Percentiles rank a stretch among this genome's conserved stretches.
These are phyloP conservation scores for Lophius piscatorius DNA, from an alignment of 2,113 vertebrate genomes.

Conservation along the genomic window DNA sequence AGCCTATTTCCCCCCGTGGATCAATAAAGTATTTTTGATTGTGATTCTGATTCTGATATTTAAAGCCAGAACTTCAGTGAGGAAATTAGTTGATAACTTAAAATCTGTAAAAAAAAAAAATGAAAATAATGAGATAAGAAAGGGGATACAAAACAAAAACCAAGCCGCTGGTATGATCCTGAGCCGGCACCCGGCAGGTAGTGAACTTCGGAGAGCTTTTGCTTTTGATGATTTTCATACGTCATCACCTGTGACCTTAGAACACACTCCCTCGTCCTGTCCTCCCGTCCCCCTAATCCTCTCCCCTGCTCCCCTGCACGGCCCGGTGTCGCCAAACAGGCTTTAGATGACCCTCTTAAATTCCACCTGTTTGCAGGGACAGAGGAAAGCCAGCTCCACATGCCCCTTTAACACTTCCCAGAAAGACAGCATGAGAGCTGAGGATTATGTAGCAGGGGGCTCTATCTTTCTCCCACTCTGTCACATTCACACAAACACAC, in stretches of 20 bases:
- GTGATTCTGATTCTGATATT: no score
- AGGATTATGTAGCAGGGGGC: conserved; percentile 44
- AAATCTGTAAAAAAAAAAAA: no score
- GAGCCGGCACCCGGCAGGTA: conserved; percentile 47
- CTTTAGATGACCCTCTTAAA: conserved; percentile 57
- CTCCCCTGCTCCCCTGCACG: conserved; percentile 8
- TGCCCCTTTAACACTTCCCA: conserved; percentile 47
- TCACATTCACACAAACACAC: conserved; percentile 15
- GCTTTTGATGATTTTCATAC: conserved; percentile 48
- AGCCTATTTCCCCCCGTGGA: no score
- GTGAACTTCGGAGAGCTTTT: conserved; percentile 35
- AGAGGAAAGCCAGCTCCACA: conserved; percentile 45
- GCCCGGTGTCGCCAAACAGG: conserved; percentile 12
- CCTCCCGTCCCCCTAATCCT: conserved; percentile 37
- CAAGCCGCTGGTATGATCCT: conserved; percentile 17
- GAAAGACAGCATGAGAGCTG: conserved; percentile 47
- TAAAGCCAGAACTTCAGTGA: no score
- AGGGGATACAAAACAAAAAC: no score
- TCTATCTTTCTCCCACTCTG: conserved; percentile 15
- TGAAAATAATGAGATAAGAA: no score
- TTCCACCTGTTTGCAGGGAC: conserved; percentile 65
- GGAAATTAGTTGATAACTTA: no score
- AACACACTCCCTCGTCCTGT: conserved; percentile 15
- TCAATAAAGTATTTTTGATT: no score
- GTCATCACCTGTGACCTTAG: conserved; percentile 60